phyloP scores from a whole-genome alignment of 2,888 invertebrate species.

The Synergus japonicus region DNA sequence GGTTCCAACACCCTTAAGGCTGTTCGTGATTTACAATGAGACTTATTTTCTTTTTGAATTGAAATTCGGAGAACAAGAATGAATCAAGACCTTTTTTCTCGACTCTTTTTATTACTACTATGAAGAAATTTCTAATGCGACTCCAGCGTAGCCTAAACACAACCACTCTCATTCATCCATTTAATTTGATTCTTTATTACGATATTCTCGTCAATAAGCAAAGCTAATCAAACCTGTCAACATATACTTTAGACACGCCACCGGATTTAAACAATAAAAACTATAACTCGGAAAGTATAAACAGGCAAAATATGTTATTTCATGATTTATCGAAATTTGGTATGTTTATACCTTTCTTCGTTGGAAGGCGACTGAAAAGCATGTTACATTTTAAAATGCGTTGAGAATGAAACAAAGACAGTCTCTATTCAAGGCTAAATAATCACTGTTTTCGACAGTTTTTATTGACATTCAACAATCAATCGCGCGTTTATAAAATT shows the following conservation, averaged over 20 bases:
- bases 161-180: background rate
- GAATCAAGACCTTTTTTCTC: background rate
- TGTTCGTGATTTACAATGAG: too few species aligned
- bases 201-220: constrained; percentile 3
- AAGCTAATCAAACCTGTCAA: constrained; percentile 24
- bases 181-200: background rate
- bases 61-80: background rate
- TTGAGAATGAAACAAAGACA: constrained; percentile 50
- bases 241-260: background rate
- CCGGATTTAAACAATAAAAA: constrained; percentile 4
- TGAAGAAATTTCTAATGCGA: background rate
- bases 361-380: background rate
- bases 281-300: background rate
- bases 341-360: background rate
- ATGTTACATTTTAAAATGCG: background rate
- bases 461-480: background rate
- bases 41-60: background rate
- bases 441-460: background rate
- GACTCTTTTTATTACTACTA: background rate
- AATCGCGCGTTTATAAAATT: background rate
- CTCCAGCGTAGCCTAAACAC: background rate
- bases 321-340: background rate
- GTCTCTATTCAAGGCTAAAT: constrained; percentile 49
- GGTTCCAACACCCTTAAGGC: too few species aligned
- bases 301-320: background rate